These are phyloP conservation scores for Dendrolimus punctatus DNA, from an alignment of 1,140 invertebrate species.

Conservation along the genomic window DNA sequence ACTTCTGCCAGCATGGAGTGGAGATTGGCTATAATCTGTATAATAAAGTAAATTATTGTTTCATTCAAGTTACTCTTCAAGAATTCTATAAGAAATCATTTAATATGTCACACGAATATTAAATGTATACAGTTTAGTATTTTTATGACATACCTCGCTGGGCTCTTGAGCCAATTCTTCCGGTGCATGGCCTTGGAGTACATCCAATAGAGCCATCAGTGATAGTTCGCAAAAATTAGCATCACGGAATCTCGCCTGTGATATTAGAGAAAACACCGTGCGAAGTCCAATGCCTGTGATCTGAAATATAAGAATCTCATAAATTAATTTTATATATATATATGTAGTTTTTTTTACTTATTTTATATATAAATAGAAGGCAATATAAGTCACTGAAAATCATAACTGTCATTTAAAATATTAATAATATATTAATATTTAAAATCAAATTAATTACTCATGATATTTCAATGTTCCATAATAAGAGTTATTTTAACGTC, in stretches of 20 bases:
- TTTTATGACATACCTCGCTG: conserved; percentile 33
- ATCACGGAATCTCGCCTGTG: conserved; percentile 86
- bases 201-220: conserved; percentile 88
- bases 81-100: not conserved
- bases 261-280: conserved; percentile 93
- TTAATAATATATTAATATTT: too few species aligned
- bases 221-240: conserved; percentile 90
- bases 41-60: not conserved
- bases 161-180: conserved; percentile 82
- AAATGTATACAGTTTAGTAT: not conserved
- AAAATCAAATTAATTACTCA: too few species aligned
- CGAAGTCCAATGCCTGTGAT: conserved; percentile 93
- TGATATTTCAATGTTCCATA: too few species aligned
- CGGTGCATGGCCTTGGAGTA: conserved; percentile 91
- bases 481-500: too few species aligned
- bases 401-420: too few species aligned
- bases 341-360: too few species aligned
- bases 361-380: too few species aligned
- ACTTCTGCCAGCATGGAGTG: conserved; percentile 53
- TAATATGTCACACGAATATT: not conserved
- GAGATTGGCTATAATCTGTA: conserved; percentile 51
- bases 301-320: conserved; percentile 45
- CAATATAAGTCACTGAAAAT: too few species aligned
- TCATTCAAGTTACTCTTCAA: too few species aligned
- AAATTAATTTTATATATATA: too few species aligned